Base-by-base conservation (phyloP, 2,888 invertebrate species). In the Platycnemis pennipes region DNA sequence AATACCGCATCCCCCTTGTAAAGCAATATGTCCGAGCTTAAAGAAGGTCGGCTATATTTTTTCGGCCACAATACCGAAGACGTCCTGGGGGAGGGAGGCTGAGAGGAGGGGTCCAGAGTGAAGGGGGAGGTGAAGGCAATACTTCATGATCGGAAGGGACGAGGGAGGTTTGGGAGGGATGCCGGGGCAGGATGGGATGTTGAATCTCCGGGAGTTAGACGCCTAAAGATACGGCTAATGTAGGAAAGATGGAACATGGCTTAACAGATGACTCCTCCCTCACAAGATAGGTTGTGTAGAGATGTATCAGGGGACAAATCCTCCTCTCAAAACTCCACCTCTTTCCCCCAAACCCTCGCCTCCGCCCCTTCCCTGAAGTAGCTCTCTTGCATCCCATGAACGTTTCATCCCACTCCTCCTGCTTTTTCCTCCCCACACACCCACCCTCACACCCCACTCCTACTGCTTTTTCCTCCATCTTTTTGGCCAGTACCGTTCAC, bases 11-110 rank as follows among this genome's bases (percentile, higher is more conserved):
- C 91, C 87, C 37, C 45, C 91, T 91, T 63, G 91, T 91, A 91
- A 91, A 63, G 91, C 91, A 91, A 91, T 91, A 91, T 91, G 63
- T 91, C 91, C 91, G 45, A 56, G 91, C 91, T 91, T 77, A 77
- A 63, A 91, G 91, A 63, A 91, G 91, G 91, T 91, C 63, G 91
- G 69, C 49, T n/a, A 56, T 77, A 77, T 26, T 44, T 91, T 69
- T 91, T 91, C 49, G 42, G 37, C 3, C 42, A 91, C 91, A 91
- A 91, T 91, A 13, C 77, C 77, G 77, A 77, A 77, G 77, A 31
- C 1, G 31, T n/a, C n/a, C n/a, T 7, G 26, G 77, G 77, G 8
- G 11, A 16, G 37, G 77, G 37, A 77, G 7, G 16, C 5, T n/a
- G 2, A 13, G 63, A 16, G 42, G 42, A 42, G 91, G 44, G 63